These are phyloP conservation scores for Nymphalis io DNA, from an alignment of 1,140 invertebrate genomes.

Conservation along the genomic window DNA sequence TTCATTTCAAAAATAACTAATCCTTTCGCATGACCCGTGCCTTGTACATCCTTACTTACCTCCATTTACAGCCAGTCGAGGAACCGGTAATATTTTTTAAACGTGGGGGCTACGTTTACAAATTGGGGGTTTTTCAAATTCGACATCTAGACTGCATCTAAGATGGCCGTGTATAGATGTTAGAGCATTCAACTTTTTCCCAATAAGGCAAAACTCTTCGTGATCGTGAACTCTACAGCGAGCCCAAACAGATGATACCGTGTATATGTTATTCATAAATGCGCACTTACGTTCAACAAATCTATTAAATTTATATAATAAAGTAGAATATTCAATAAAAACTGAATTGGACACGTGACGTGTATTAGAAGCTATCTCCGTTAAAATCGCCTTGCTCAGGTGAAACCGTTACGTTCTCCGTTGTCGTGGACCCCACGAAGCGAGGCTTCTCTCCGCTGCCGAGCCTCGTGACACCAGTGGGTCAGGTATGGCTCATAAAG, in stretches of 20 bases:
- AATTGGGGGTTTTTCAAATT: too few species aligned
- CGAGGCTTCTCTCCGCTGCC: conserved; percentile 20
- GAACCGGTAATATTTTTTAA: too few species aligned
- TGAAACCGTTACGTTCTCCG: conserved; percentile 15
- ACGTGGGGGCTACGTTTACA: too few species aligned
- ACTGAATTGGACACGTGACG: too few species aligned
- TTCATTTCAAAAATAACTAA: conserved; percentile 1
- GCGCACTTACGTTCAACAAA: conserved; percentile 19
- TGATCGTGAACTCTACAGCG: not conserved
- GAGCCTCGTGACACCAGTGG: conserved; percentile 12
- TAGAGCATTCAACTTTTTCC: conserved; percentile 16
- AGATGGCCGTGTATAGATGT: not conserved
- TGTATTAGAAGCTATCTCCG: conserved; percentile 17
- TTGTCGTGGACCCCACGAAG: conserved; percentile 24
- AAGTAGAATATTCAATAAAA: not conserved
- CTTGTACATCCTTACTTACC: not conserved
- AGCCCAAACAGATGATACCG: conserved; percentile 7
- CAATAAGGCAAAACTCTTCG: conserved; percentile 21
- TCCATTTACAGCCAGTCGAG: not conserved
- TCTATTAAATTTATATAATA: conserved; percentile 19
- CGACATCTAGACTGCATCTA: too few species aligned
- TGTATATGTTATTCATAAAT: conserved; percentile 12
- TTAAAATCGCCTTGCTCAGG: conserved; percentile 9
- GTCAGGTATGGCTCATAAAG: conserved; percentile 59
- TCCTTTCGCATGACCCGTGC: not conserved